Evolutionary conservation across 2,888 invertebrate species (phyloP), one percentile per base, ranked within the genome.

Genomic region (Lithodes maja): DNA sequence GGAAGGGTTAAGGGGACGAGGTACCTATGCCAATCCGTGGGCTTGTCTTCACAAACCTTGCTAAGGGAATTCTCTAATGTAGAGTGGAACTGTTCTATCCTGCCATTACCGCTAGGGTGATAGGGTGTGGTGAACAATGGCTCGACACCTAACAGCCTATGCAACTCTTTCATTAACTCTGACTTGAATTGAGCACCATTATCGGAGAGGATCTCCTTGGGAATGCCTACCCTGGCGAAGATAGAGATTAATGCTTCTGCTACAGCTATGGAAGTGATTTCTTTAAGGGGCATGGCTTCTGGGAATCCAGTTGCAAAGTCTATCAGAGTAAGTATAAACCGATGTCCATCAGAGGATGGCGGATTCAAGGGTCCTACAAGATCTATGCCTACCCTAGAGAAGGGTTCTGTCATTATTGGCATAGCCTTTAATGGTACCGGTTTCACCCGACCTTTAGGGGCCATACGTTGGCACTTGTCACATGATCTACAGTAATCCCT

Each of bases 251-350:
- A n/a, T 3, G 80, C 54, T 50, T 71, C 71, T 0, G 53, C 49
- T 2, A 86, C 86, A 49, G 79, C 61, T 7, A 71, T 33, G 33
- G 81, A 17, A n/a, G 71, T 55, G 1, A 69, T 79, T 3, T 80
- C 33, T 33, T 17, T 52, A 5, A 86, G 15, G 2, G 86, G 81
- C 3, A 85, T 77, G 9, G 77, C 54, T 3, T 85, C 49, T 3
- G 85, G 77, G 54, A 85, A 85, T 49, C 74, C 50, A 9, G 52
- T 83, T 3, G 74, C 74, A 49, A 52, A 12, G 53, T 83, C 74
- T 61, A 83, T 83, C 1, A 80, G 74, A 53, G 82, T 87, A 61
- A 87, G 33, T n/a, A 87, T 77, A 74, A 49, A 49, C 9, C 55
- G 5, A 17, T 84, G 55, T n/a, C 17, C 61, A 9, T 55, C 17